Base-by-base conservation (phyloP, 2,888 invertebrate genomes). In the Phasia obesa region DNA sequence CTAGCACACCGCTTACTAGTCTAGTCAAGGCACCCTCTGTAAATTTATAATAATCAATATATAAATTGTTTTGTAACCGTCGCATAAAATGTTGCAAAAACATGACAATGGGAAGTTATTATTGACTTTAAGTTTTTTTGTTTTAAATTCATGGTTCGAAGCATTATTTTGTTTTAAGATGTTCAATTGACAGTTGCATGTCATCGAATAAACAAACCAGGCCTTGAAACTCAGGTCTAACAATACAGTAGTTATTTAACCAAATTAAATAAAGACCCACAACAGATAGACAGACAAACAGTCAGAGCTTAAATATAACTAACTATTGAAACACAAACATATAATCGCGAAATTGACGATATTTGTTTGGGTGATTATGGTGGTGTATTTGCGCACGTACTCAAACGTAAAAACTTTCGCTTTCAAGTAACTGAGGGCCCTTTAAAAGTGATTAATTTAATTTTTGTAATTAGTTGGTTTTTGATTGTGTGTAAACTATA, bases 381-480 rank as follows among this genome's bases (percentile, higher is more conserved):
- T 35, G 17, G 4, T 49, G 49, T 59, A 47, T n/a, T 38, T 15
- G 19, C 27, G 21, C 75, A 67, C 67, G 67, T 77, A 70, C 25
- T 55, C 53, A 15, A 55, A 53, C 31, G 44, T 38, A 57, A 64
- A 21, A 64, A 64, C 64, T 71, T 71, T 70, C 70, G 31, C 62
- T 70, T 55, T 31, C 53, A 70, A 47, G 5, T 4, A 25, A 55
- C 47, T 35, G 49, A 17, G 53, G 42, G 27, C 49, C 44, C 15
- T 19, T 53, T 23, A 17, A 44, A 62, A 27, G 55, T 55, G 44
- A 70, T 38, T 55, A 6, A 35, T 38, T 55, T 49, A 2, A 25
- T 64, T 73, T 64, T 59, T 51, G 15, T 42, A 17, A 38, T 70
- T 53, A 62, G 44, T 19, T 47, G 25, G 42, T 70, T 69, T 44